Percentiles rank a stretch among this genome's conserved stretches.
Evolutionary conservation across 2,797 vertebrate species (phyloP).

Genomic region (Micropoecilia bifurca): DNA sequence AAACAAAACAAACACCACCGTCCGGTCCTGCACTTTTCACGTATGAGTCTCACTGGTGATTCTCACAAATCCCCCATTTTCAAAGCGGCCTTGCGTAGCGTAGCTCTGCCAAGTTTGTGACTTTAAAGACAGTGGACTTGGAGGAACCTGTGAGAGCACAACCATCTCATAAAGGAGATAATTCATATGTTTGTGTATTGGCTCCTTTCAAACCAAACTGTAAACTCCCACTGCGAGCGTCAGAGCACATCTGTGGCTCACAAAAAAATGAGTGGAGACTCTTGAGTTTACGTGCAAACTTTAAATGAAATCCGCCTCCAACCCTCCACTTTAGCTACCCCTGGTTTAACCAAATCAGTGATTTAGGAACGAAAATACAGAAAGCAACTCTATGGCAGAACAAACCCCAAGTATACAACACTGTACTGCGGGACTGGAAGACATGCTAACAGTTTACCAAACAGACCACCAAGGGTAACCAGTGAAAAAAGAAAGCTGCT

Average conservation of each 20-base stretch:
- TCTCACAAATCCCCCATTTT: background rate
- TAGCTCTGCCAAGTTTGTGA: background rate
- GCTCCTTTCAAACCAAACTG: constrained; percentile 48
- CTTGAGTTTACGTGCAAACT: constrained; percentile 69
- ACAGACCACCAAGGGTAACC: constrained; percentile 63
- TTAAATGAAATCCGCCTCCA: constrained; percentile 59
- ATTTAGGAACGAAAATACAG: constrained; percentile 64
- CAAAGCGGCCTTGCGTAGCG: background rate
- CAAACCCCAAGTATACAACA: constrained; percentile 64
- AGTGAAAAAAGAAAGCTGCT: constrained; percentile 7
- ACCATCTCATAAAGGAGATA: constrained; percentile 64
- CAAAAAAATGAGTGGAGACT: constrained; percentile 44
- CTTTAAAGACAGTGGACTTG: constrained; percentile 24
- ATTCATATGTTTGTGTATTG: constrained; percentile 69
- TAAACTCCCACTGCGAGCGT: constrained; percentile 56
- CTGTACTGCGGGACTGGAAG: constrained; percentile 18
- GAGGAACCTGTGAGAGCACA: constrained; percentile 50
- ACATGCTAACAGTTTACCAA: constrained; percentile 66
- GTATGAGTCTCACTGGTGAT: background rate
- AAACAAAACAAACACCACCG: background rate
- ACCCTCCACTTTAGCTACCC: constrained; percentile 63
- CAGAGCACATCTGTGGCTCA: constrained; percentile 39
- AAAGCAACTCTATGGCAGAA: constrained; percentile 39
- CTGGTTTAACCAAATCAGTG: constrained; percentile 58
- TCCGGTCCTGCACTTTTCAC: background rate